These are phyloP conservation scores for Hormaphis cornu DNA, from an alignment of 1,140 invertebrate genomes.

Conservation along the genomic window DNA sequence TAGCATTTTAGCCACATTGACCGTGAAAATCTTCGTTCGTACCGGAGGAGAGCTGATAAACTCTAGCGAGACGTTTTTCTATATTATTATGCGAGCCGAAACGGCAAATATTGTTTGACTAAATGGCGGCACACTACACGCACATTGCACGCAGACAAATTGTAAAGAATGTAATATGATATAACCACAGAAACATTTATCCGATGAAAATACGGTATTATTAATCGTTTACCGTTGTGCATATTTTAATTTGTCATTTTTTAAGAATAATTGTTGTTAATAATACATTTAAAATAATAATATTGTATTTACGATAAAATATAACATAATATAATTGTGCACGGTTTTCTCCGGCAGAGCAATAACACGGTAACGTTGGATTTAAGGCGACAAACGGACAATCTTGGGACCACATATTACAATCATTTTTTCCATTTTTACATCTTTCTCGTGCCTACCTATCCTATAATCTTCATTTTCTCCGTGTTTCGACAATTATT, in stretches of 20 bases:
- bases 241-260: background rate
- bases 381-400: conserved; percentile 13
- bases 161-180: too few relatives aligned
- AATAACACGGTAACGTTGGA: background rate
- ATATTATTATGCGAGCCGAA: too few relatives aligned
- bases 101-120: too few relatives aligned
- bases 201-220: too few relatives aligned
- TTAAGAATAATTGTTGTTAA: background rate
- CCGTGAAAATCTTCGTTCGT: too few relatives aligned
- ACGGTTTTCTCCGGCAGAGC: background rate
- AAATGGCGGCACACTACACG: too few relatives aligned
- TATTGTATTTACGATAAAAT: background rate
- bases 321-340: background rate
- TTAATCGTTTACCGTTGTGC: too few relatives aligned
- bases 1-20: too few relatives aligned
- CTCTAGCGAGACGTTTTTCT: too few relatives aligned
- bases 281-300: background rate
- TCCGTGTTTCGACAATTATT: background rate
- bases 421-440: conserved; percentile 8
- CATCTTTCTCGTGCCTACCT: background rate
- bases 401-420: conserved; percentile 18
- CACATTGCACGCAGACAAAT: too few relatives aligned
- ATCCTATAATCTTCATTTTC: background rate
- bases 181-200: too few relatives aligned
- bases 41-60: too few relatives aligned